A percentile compares a stretch with the other conserved stretches of the same genome.
These are phyloP conservation scores for Cantharis nigra DNA, from an alignment of 2,888 invertebrate genomes.

Conservation along the genomic window DNA sequence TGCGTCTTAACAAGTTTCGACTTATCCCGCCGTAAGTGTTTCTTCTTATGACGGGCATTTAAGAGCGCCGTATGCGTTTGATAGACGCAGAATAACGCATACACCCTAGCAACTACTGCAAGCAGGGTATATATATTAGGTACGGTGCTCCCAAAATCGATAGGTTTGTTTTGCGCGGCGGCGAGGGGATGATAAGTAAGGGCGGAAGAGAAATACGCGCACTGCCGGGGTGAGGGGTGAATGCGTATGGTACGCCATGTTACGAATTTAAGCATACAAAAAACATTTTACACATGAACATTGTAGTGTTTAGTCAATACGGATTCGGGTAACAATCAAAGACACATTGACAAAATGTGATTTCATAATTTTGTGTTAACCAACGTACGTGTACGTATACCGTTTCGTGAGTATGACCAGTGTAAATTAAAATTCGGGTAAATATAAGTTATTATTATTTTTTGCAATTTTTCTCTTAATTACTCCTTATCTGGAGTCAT, in stretches of 20 bases:
- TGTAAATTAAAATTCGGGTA: slow-evolving; percentile 22
- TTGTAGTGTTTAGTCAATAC: slow-evolving; percentile 52
- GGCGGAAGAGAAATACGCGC: slow-evolving; percentile 49
- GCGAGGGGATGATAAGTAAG: slow-evolving; percentile 42
- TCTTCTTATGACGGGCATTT: slow-evolving; percentile 23
- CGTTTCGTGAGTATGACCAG: slow-evolving; percentile 24
- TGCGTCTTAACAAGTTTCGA: slow-evolving; percentile 30
- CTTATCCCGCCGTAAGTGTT: slow-evolving; percentile 24
- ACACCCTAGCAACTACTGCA: slow-evolving; percentile 50
- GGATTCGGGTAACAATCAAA: slow-evolving; percentile 31
- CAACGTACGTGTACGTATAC: slow-evolving; percentile 4
- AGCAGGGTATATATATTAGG: slow-evolving; percentile 50
- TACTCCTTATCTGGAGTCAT: slow-evolving; percentile 14
- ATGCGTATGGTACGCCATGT: slow-evolving; percentile 55
- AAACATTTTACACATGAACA: slow-evolving; percentile 53
- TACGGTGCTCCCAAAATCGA: slow-evolving; percentile 56
- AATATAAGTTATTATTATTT: slow-evolving; percentile 15
- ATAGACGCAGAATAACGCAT: slow-evolving; percentile 39
- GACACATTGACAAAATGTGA: slow-evolving; percentile 31
- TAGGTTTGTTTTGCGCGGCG: slow-evolving; percentile 56
- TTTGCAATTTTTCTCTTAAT: slow-evolving; percentile 20
- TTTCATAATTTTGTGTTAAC: slow-evolving; percentile 28
- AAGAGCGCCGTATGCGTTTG: slow-evolving; percentile 41
- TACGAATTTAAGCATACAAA: slow-evolving; percentile 52
- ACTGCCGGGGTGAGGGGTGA: slow-evolving; percentile 44